Evolutionary conservation across 2,888 invertebrate genomes (phyloP).

Genomic region (Ethmia dodecea): DNA sequence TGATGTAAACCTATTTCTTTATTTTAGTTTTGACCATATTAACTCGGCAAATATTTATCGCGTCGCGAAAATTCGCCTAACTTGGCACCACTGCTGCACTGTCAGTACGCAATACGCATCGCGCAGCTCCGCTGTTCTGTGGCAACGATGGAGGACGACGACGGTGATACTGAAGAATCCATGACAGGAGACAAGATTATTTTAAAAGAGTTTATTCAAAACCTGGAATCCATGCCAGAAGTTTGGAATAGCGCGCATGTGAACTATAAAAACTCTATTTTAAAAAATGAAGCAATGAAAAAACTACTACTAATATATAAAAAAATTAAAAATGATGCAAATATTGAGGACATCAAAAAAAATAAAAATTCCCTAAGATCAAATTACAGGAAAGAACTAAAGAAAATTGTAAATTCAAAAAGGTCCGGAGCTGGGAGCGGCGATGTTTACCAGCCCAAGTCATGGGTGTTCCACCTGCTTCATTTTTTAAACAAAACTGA

Average conservation of each 20-base stretch:
- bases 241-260: neutral
- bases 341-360: constrained; percentile 7
- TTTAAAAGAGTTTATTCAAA: constrained; percentile 1
- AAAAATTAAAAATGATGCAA: constrained; percentile 9
- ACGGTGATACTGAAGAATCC: neutral
- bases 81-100: too few relatives aligned
- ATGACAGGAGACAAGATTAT: neutral
- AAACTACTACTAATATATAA: constrained; percentile 10
- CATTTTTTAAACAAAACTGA: too few relatives aligned
- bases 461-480: too few relatives aligned
- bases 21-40: neutral
- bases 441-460: neutral
- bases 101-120: constrained; percentile 1
- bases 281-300: too few relatives aligned
- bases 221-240: neutral
- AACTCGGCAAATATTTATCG: neutral
- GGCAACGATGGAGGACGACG: neutral
- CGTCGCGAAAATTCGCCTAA: too few relatives aligned
- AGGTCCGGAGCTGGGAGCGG: constrained; percentile 2
- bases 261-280: constrained; percentile 5
- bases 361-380: constrained; percentile 9
- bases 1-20: too few relatives aligned
- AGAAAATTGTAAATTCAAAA: constrained; percentile 9
- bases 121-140: too few relatives aligned
- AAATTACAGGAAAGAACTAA: constrained; percentile 11